Base-by-base conservation (phyloP, 2,888 invertebrate species). In the Xestia sexstrigata region DNA sequence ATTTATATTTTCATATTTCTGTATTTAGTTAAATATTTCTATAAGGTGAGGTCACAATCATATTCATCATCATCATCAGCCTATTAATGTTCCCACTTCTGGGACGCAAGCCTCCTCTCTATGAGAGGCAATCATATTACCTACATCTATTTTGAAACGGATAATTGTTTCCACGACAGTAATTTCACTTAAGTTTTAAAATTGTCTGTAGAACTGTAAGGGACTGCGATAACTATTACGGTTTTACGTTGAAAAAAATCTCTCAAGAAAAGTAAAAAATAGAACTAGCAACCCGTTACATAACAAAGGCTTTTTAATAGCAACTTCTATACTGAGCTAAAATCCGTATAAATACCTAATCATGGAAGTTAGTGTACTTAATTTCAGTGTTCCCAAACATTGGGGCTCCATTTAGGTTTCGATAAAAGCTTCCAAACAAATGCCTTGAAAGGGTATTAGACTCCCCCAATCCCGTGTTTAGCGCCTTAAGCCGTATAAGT, bases 361-460 rank as follows among this genome's bases (percentile, higher is more conserved):
- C 26, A 66, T 68, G 30, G 35, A 65, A 73, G 52, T 42, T 58
- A 78, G 47, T 55, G 65, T 55, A 26, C 62, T 78, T 67, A n/a
- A 81, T 81, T 78, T 70, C 62, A 82, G 70, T 74, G 70, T 75
- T 67, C 26, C 69, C 77, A 78, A 83, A 79, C 66, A 76, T 69
- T 66, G 65, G 65, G 68, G 63, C 76, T 73, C 80, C 81, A 84
- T 86, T 85, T 83, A 83, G 85, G 79, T 72, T 79, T 76, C 78
- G 87, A 79, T 86, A 86, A 84, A 86, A 89, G 81, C 85, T 78
- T 82, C 79, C 81, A 88, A 87, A 84, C 82, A 85, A 86, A 88
- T 82, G 84, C 84, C 79, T 82, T 79, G 79, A 85, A 87, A 88
- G 86, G 83, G 87, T 86, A 89, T 89, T 89, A 88, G 82, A 30